Conservation (phyloP, 2,888 invertebrate genomes). For the Sarcophaga rosellei region DNA sequence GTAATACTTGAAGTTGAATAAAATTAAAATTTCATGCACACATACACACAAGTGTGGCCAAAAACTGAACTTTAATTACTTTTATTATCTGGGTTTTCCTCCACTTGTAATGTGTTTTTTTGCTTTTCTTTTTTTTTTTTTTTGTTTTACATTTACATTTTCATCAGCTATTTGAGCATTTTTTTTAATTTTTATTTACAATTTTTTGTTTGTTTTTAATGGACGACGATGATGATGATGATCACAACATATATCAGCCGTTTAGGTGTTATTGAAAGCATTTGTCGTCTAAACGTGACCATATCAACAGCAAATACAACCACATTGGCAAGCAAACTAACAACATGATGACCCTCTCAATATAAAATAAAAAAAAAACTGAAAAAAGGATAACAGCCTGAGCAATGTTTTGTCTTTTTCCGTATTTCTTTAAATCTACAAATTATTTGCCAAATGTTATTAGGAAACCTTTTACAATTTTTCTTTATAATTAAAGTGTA, state of each 20-base stretch:
- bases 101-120: not conserved
- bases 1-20: conserved; percentile 22
- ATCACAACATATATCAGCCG: conserved; percentile 25
- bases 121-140: conserved; percentile 1
- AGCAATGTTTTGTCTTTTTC: too few species aligned
- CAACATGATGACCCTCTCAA: not conserved
- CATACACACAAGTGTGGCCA: conserved; percentile 6
- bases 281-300: conserved; percentile 59
- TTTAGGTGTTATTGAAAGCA: conserved; percentile 51
- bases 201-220: not conserved
- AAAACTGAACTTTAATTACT: conserved; percentile 14
- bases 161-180: not conserved
- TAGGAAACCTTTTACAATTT: too few species aligned
- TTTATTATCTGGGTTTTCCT: conserved; percentile 11
- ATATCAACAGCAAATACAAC: not conserved
- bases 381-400: not conserved
- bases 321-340: not conserved
- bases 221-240: not conserved
- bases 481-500: not conserved
- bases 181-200: not conserved
- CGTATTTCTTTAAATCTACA: too few species aligned
- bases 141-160: not conserved
- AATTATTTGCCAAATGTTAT: too few species aligned
- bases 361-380: not conserved
- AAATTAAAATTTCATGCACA: conserved; percentile 37